Evolutionary conservation across 1,140 invertebrate species (phyloP).

Genomic region (Heliothis subflexa): DNA sequence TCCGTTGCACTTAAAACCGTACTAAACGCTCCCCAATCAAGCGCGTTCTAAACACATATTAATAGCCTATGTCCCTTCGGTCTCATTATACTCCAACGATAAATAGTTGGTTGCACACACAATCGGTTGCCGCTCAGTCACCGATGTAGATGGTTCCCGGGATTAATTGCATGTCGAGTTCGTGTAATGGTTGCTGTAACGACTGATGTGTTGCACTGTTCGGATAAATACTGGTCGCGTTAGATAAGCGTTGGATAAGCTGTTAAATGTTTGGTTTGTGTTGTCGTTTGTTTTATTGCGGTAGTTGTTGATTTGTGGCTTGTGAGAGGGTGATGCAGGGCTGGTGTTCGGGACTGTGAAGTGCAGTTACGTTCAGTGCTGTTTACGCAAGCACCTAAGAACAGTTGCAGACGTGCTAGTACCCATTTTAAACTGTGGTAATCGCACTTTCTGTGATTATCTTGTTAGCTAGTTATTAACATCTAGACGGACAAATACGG

Average conservation of each 20-base stretch:
- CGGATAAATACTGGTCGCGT: conserved; percentile 41
- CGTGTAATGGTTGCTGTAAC: conserved; percentile 28
- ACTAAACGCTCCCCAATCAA: conserved; percentile 15
- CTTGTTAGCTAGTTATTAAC: no score
- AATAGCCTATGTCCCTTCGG: conserved; percentile 24
- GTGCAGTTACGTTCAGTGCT: no score
- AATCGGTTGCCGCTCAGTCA: conserved; percentile 32
- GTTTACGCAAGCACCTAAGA: no score
- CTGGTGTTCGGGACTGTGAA: no score
- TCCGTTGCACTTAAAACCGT: not conserved
- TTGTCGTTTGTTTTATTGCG: conserved; percentile 17
- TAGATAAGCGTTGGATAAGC: conserved; percentile 31
- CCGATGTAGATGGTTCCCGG: conserved; percentile 3
- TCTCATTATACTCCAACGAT: conserved; percentile 42
- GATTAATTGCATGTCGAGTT: conserved; percentile 37
- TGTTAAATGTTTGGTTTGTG: conserved; percentile 10
- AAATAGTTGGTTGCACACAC: conserved; percentile 48
- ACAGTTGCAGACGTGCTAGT: no score
- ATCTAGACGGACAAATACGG: no score
- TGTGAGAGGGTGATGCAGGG: no score
- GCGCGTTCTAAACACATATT: conserved; percentile 23
- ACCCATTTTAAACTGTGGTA: no score
- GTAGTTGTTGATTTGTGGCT: not conserved
- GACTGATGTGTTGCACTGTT: conserved; percentile 35
- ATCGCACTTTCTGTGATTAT: no score